Conservation (phyloP, 2,888 invertebrate species). For the Chrysolina americana region DNA sequence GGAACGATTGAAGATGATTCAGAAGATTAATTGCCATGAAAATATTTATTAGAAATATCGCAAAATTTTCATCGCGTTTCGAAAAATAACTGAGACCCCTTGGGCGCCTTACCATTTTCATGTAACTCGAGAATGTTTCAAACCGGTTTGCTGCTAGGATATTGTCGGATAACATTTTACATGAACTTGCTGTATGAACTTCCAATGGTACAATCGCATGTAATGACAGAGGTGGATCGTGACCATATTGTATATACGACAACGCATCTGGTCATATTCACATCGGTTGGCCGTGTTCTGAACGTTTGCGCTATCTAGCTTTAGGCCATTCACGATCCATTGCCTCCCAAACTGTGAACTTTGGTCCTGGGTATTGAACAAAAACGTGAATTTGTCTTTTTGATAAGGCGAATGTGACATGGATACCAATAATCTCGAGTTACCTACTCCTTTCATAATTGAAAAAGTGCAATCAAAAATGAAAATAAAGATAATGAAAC, state of each 20-base stretch:
- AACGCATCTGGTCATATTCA: slow-evolving; percentile 6
- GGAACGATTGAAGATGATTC: no score
- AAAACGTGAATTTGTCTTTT: not conserved
- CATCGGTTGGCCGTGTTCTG: not conserved
- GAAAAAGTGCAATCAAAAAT: no score
- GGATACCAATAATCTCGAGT: no score
- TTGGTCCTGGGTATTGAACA: not conserved
- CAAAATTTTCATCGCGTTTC: no score
- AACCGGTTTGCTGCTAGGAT: no score
- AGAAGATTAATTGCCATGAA: no score
- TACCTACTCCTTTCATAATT: no score
- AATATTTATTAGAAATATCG: no score
- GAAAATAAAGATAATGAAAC: no score
- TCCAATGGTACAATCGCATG: not conserved
- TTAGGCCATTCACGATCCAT: not conserved
- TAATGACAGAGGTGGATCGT: not conserved
- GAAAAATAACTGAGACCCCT: no score
- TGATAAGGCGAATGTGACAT: not conserved
- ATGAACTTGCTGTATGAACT: not conserved
- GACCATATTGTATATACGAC: not conserved
- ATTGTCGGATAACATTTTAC: not conserved
- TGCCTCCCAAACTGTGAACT: not conserved
- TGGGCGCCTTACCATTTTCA: no score
- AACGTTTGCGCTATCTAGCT: not conserved
- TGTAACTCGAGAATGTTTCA: no score